Conservation (phyloP, 2,113 vertebrate species). For the Rhinopomastus cyanomelas region DNA sequence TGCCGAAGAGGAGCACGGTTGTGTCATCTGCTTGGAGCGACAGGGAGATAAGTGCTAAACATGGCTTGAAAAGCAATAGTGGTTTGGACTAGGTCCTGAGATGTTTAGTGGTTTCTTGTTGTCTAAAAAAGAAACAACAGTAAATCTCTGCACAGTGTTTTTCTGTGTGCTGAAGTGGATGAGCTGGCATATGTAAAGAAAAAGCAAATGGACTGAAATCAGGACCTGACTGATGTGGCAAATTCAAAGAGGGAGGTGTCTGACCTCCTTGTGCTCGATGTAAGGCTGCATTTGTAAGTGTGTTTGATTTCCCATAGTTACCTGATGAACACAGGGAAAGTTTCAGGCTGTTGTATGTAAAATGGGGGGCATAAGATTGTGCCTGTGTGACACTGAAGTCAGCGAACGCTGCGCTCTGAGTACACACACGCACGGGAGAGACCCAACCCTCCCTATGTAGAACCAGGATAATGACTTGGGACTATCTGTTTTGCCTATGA, state of each 20-base stretch:
- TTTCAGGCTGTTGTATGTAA: neutral
- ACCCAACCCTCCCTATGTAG: neutral
- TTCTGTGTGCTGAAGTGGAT: neutral
- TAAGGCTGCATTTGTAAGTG: neutral
- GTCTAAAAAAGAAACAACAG: neutral
- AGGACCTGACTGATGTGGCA: neutral
- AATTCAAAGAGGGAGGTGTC: neutral
- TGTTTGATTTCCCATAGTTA: neutral
- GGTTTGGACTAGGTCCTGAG: neutral
- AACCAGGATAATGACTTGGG: neutral
- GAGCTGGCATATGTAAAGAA: neutral
- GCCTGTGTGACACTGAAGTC: neutral
- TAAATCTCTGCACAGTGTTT: neutral
- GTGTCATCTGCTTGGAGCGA: neutral
- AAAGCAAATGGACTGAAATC: neutral
- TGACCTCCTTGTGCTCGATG: neutral
- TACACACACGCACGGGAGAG: neutral
- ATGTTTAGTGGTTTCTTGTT: rapidly evolving
- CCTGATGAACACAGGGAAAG: neutral
- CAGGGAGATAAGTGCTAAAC: neutral
- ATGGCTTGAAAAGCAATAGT: neutral
- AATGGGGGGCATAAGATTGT: rapidly evolving
- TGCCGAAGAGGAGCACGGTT: neutral
- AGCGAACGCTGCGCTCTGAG: neutral
- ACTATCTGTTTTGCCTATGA: neutral